Percentiles rank a stretch among this genome's conserved stretches.
Evolutionary conservation across 2,888 invertebrate species (phyloP).

Genomic region (Acleris holmiana): DNA sequence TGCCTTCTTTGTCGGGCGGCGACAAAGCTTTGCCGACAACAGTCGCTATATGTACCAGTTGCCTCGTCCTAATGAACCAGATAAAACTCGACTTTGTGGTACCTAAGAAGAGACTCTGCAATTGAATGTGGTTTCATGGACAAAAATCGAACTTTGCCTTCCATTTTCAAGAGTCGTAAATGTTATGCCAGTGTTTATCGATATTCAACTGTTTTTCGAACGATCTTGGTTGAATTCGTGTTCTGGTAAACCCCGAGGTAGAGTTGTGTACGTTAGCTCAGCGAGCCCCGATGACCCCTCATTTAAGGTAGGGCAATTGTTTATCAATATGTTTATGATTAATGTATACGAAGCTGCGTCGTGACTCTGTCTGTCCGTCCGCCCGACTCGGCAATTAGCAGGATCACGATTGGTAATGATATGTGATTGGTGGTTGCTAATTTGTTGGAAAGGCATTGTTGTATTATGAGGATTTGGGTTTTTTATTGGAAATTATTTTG

Average conservation of each 20-base stretch:
- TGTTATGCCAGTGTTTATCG: conserved; percentile 15
- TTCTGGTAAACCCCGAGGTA: conserved; percentile 43
- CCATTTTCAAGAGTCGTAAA: conserved; percentile 46
- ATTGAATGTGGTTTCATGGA: conserved; percentile 34
- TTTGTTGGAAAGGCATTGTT: conserved; percentile 52
- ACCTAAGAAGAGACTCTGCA: conserved; percentile 43
- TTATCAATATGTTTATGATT: conserved; percentile 81
- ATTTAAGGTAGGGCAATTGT: conserved; percentile 83
- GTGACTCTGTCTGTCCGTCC: conserved; percentile 61
- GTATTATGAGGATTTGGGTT: conserved; percentile 14
- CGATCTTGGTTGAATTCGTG: conserved; percentile 43
- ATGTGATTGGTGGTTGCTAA: conserved; percentile 75
- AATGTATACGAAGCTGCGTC: conserved; percentile 71
- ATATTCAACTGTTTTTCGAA: conserved; percentile 38
- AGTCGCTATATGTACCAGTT: conserved; percentile 57
- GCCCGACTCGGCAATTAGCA: conserved; percentile 72
- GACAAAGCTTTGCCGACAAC: conserved; percentile 79
- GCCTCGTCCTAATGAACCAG: conserved; percentile 7
- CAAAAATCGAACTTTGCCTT: conserved; percentile 59
- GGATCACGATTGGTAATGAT: conserved; percentile 75
- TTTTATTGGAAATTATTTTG: conserved; percentile 1
- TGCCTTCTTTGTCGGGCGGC: conserved; percentile 78
- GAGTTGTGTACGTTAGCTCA: conserved; percentile 48
- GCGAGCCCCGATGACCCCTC: conserved; percentile 72
- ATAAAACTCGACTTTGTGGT: conserved; percentile 45